Percentiles rank a stretch among this genome's conserved stretches.
phyloP scores from a whole-genome alignment of 2,888 invertebrate species.

The Zaprionus lineosus region DNA sequence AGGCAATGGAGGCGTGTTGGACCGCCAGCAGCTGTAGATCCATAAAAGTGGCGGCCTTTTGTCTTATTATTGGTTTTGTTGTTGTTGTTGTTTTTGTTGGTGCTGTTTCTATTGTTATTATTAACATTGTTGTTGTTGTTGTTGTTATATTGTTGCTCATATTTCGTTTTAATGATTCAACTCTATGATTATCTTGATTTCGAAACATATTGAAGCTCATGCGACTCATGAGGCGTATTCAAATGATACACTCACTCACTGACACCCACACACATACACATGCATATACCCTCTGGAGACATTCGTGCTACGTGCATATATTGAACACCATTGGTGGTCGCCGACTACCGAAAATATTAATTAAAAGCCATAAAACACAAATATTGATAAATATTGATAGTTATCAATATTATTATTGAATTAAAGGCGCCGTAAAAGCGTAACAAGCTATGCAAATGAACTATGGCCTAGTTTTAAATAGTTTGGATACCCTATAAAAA shows the following conservation, averaged over 20 bases:
- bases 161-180: slow-evolving; percentile 77
- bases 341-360: slow-evolving; percentile 72
- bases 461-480: slow-evolving; percentile 28
- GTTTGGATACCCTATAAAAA: not conserved
- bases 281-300: slow-evolving; percentile 8
- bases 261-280: slow-evolving; percentile 2
- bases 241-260: slow-evolving; percentile 21
- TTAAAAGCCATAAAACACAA: slow-evolving; percentile 67
- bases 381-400: slow-evolving; percentile 65
- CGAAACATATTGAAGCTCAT: slow-evolving; percentile 56
- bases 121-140: too few species aligned
- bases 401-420: slow-evolving; percentile 32
- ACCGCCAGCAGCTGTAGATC: slow-evolving; percentile 55
- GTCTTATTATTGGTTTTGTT: slow-evolving; percentile 20
- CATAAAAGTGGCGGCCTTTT: slow-evolving; percentile 51
- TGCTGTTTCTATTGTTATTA: not conserved
- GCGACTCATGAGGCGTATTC: slow-evolving; percentile 26
- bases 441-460: slow-evolving; percentile 39
- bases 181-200: slow-evolving; percentile 76
- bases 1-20: slow-evolving; percentile 13
- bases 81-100: not conserved
- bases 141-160: slow-evolving; percentile 57
- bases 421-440: slow-evolving; percentile 31
- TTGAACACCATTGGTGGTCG: slow-evolving; percentile 55
- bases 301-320: too few species aligned